phyloP scores from a whole-genome alignment of 2,797 vertebrate species.

The Echiichthys vipera region DNA sequence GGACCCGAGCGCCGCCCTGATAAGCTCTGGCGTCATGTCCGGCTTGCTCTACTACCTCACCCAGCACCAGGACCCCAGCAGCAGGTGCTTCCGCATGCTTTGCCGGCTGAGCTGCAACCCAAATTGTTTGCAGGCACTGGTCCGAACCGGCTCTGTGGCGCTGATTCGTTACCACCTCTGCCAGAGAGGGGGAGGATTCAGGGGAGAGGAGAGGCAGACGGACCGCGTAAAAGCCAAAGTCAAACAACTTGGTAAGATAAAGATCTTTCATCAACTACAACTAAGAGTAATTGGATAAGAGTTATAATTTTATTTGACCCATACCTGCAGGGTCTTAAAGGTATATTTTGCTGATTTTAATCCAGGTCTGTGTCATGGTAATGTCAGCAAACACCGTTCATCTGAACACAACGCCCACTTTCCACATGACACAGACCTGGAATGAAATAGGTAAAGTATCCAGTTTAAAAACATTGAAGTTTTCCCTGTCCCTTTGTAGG shows the following conservation, averaged over 20 bases:
- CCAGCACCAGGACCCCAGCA: slow-evolving; percentile 86
- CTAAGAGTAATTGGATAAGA: not conserved
- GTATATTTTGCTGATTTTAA: too few relatives aligned
- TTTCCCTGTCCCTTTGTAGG: too few relatives aligned
- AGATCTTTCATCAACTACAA: not conserved
- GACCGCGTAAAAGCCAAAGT: slow-evolving; percentile 78
- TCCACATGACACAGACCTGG: too few relatives aligned
- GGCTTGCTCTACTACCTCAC: slow-evolving; percentile 90
- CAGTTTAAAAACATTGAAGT: too few relatives aligned
- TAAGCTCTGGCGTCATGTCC: slow-evolving; percentile 73
- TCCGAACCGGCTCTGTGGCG: slow-evolving; percentile 86
- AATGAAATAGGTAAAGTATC: too few relatives aligned
- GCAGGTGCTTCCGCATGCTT: slow-evolving; percentile 88
- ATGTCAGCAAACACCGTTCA: too few relatives aligned
- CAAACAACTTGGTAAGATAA: slow-evolving; percentile 85
- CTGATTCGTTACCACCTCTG: slow-evolving; percentile 87
- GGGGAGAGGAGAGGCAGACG: slow-evolving; percentile 55
- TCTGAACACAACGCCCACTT: too few relatives aligned
- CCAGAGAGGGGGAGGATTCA: slow-evolving; percentile 57
- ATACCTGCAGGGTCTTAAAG: too few relatives aligned
- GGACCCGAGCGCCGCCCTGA: slow-evolving; percentile 86
- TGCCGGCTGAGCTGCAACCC: slow-evolving; percentile 91
- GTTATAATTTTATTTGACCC: not conserved
- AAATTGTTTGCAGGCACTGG: slow-evolving; percentile 89
- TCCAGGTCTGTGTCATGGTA: too few relatives aligned